These are phyloP conservation scores for Stenchaetothrips biformis DNA, from an alignment of 2,888 invertebrate genomes.

Conservation along the genomic window DNA sequence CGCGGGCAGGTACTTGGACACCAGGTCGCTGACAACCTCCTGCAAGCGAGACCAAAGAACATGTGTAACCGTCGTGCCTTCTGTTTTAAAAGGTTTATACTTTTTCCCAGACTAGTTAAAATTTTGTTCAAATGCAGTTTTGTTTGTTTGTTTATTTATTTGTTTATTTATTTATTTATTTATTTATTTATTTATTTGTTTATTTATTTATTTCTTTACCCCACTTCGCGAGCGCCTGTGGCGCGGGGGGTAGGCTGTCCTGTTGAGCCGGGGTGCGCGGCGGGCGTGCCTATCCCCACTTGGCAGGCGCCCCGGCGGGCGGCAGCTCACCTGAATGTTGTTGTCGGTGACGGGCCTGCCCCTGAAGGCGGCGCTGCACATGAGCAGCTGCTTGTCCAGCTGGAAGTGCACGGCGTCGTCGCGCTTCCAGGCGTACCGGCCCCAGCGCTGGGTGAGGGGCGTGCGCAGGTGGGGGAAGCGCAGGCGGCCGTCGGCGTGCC, in stretches of 20 bases:
- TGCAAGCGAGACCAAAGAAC: conserved; percentile 46
- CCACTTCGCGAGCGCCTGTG: too few species aligned
- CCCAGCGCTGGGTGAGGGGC: conserved; percentile 65
- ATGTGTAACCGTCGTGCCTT: too few species aligned
- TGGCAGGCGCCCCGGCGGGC: not conserved
- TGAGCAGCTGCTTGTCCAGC: conserved; percentile 64
- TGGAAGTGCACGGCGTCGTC: conserved; percentile 51
- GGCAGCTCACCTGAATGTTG: conserved; percentile 62
- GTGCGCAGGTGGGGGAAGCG: conserved; percentile 64
- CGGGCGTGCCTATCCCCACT: not conserved
- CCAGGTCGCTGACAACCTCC: conserved; percentile 73
- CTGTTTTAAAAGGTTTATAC: too few species aligned
- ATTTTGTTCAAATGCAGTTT: too few species aligned
- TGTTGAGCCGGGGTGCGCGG: too few species aligned
- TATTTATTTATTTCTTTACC: too few species aligned
- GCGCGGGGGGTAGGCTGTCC: too few species aligned
- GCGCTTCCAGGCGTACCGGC: conserved; percentile 70
- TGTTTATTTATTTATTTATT: too few species aligned
- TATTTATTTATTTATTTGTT: too few species aligned
- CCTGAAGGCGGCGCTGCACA: conserved; percentile 60
- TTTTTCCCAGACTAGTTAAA: too few species aligned
- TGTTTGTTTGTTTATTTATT: too few species aligned
- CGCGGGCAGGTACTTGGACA: conserved; percentile 68
- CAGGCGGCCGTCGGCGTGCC: conserved; percentile 42
- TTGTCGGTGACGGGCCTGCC: conserved; percentile 64